Percentiles rank a stretch among this genome's conserved stretches.
phyloP scores from a whole-genome alignment of 1,140 invertebrate species.

The Drosophila sp. region DNA sequence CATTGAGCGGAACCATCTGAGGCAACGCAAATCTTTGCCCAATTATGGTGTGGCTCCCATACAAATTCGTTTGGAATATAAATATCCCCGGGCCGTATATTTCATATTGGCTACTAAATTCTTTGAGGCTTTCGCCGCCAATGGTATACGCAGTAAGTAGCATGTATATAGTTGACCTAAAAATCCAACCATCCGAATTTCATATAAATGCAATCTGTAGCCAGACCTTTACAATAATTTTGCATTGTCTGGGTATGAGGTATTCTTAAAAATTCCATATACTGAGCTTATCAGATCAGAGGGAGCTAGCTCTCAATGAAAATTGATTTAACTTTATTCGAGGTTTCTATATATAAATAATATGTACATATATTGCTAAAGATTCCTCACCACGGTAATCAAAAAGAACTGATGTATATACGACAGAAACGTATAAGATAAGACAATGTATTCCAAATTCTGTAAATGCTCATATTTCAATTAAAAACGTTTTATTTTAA shows the following conservation, averaged over 20 bases:
- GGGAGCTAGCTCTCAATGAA: constrained; percentile 43
- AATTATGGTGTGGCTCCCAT: constrained; percentile 68
- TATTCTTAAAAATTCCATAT: constrained; percentile 34
- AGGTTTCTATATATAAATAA: constrained; percentile 18
- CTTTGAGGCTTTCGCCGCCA: constrained; percentile 82
- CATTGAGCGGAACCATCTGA: constrained; percentile 40
- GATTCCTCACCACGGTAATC: neutral
- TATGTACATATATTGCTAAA: neutral
- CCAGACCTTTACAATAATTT: constrained; percentile 44
- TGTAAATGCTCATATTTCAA: too few species aligned
- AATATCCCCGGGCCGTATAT: constrained; percentile 73
- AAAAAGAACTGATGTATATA: neutral
- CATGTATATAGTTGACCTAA: neutral
- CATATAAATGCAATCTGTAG: neutral
- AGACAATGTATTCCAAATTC: neutral
- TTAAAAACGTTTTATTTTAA: too few species aligned
- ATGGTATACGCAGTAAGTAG: constrained; percentile 82
- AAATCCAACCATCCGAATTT: neutral
- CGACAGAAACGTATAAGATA: neutral
- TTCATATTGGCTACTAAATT: constrained; percentile 79
- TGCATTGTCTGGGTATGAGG: constrained; percentile 45
- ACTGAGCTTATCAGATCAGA: constrained; percentile 52
- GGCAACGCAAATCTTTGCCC: constrained; percentile 55
- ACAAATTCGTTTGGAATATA: constrained; percentile 54
- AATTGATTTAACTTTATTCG: constrained; percentile 2